Conservation (phyloP, 1,140 invertebrate genomes). For the Platyscapa corneri region DNA sequence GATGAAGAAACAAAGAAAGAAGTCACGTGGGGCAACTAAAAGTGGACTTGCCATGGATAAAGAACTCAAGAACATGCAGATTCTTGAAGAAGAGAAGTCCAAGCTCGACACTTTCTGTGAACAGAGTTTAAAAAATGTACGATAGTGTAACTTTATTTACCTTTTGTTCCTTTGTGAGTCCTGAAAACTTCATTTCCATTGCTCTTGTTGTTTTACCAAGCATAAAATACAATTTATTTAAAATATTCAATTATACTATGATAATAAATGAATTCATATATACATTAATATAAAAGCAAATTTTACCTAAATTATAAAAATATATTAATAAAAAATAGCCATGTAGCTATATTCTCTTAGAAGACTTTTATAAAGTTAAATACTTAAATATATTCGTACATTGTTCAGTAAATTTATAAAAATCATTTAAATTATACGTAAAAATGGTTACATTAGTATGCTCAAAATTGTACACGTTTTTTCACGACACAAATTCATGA, state of each 20-base stretch:
- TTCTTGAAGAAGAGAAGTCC: conserved; percentile 91
- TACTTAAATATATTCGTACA: too few relatives aligned
- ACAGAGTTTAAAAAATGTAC: conserved; percentile 92
- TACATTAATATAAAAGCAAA: too few relatives aligned
- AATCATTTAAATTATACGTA: neutral
- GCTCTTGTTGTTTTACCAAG: neutral
- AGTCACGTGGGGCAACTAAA: conserved; percentile 83
- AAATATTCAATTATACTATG: too few relatives aligned
- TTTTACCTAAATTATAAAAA: too few relatives aligned
- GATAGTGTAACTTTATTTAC: conserved; percentile 55
- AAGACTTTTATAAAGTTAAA: too few relatives aligned
- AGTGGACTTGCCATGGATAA: conserved; percentile 88
- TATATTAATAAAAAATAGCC: too few relatives aligned
- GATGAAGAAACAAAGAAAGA: conserved; percentile 94
- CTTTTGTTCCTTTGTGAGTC: neutral
- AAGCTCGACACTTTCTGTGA: conserved; percentile 93
- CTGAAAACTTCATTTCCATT: neutral
- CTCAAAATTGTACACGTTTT: too few relatives aligned
- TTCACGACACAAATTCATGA: too few relatives aligned
- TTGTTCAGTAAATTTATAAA: too few relatives aligned
- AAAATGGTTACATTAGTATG: neutral
- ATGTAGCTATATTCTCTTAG: too few relatives aligned
- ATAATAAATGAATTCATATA: too few relatives aligned
- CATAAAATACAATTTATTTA: too few relatives aligned
- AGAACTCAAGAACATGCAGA: conserved; percentile 93